Conservation (phyloP, 1,140 invertebrate genomes). For the Aricia agestis region DNA sequence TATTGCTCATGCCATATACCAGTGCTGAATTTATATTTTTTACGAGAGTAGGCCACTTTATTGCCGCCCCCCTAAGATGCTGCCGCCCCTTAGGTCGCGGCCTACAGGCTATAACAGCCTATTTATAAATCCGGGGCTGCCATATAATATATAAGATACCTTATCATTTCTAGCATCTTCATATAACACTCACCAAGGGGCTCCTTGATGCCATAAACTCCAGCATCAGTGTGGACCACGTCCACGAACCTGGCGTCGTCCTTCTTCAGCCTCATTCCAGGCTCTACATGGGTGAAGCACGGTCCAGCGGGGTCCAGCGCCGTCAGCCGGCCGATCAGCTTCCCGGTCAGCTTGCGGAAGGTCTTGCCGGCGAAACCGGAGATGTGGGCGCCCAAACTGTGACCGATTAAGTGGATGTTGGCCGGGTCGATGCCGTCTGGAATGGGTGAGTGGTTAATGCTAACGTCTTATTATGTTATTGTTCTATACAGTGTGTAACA, state of each 20-base stretch:
- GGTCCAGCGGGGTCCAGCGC: slow-evolving; percentile 85
- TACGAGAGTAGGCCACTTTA: too few species aligned
- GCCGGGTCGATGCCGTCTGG: slow-evolving; percentile 52
- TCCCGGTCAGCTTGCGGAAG: slow-evolving; percentile 50
- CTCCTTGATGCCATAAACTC: slow-evolving; percentile 70
- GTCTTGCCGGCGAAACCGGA: slow-evolving; percentile 83
- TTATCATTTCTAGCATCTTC: background rate
- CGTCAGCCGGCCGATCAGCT: slow-evolving; percentile 78
- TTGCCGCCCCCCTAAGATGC: too few species aligned
- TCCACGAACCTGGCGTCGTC: slow-evolving; percentile 84
- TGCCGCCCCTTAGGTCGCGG: too few species aligned
- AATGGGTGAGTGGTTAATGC: background rate
- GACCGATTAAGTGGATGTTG: slow-evolving; percentile 86
- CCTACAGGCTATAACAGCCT: too few species aligned
- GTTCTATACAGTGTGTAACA: too few species aligned
- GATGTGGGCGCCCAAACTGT: slow-evolving; percentile 90
- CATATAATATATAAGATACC: background rate
- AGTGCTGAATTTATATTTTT: too few species aligned
- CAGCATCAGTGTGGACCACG: slow-evolving; percentile 83
- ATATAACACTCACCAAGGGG: slow-evolving; percentile 41
- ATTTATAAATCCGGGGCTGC: too few species aligned
- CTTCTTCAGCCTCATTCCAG: slow-evolving; percentile 76
- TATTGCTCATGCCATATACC: too few species aligned
- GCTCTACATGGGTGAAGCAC: slow-evolving; percentile 77
- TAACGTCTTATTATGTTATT: too few species aligned